These are phyloP conservation scores for Aegotheles bennettii DNA, from an alignment of 2,113 vertebrate genomes.

Conservation along the genomic window DNA sequence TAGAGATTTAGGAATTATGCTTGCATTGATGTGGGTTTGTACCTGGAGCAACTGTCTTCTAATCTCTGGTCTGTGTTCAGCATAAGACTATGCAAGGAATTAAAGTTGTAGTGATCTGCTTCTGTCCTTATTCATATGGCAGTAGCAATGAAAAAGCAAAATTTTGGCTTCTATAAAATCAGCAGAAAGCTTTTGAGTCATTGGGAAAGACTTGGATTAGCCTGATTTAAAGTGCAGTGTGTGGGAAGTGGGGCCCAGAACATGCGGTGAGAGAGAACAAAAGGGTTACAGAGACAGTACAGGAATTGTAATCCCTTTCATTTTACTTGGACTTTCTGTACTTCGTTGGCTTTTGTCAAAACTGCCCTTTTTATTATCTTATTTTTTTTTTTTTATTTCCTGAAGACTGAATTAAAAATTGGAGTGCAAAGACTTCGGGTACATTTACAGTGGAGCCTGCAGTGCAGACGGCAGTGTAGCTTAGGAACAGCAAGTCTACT, in stretches of 20 bases:
- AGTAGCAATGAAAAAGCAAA: neutral
- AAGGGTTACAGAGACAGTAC: neutral
- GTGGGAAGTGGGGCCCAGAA: neutral
- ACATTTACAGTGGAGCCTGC: neutral
- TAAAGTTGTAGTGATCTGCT: neutral
- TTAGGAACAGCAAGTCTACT: neutral
- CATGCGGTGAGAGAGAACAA: neutral
- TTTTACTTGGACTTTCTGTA: neutral
- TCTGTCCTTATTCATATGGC: neutral
- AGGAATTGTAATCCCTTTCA: neutral
- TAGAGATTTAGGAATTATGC: neutral
- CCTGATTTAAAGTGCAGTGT: neutral
- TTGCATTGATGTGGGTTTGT: neutral
- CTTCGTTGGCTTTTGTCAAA: neutral
- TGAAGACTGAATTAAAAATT: neutral
- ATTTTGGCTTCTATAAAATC: neutral
- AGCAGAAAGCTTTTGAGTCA: neutral
- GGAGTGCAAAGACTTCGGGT: neutral
- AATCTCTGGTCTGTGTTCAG: neutral
- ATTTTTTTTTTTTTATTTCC: fast-evolving
- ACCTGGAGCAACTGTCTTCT: neutral
- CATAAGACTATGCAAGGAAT: neutral
- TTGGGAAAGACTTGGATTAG: neutral
- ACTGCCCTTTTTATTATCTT: neutral
- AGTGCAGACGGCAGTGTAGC: conserved; percentile 60